phyloP scores from a whole-genome alignment of 2,113 vertebrate species.

The Engystomops pustulosus region DNA sequence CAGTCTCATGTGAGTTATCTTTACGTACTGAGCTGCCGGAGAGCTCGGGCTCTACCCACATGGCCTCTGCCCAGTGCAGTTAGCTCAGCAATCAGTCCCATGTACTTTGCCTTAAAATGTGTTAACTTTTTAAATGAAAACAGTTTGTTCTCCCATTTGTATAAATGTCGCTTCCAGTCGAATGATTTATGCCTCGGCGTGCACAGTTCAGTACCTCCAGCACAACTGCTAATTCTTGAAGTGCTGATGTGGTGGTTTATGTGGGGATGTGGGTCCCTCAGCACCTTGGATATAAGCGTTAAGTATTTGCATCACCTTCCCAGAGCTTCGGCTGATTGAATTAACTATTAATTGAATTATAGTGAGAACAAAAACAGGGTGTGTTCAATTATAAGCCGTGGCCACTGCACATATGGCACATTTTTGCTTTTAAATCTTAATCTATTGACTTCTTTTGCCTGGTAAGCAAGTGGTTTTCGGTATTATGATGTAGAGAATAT shows the following conservation, averaged over 20 bases:
- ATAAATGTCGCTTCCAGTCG: conserved; percentile 43
- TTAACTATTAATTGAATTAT: conserved; percentile 34
- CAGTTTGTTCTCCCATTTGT: conserved; percentile 59
- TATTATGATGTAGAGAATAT: no score
- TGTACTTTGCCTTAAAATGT: conserved; percentile 49
- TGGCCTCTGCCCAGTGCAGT: conserved; percentile 27
- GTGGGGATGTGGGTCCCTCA: conserved; percentile 61
- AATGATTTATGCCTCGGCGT: conserved; percentile 51
- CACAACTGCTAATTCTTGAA: conserved; percentile 43
- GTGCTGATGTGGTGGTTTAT: conserved; percentile 61
- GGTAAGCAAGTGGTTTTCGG: no score
- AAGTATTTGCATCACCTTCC: conserved; percentile 64
- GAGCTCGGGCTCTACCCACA: background rate
- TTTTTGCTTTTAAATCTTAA: background rate
- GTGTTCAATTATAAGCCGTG: background rate
- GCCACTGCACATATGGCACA: no score
- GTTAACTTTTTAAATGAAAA: conserved; percentile 53
- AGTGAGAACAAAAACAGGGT: conserved; percentile 5
- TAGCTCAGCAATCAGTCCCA: conserved; percentile 30
- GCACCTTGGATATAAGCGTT: conserved; percentile 49
- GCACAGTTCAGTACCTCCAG: conserved; percentile 41
- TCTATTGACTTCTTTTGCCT: background rate
- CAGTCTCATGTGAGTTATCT: conserved; percentile 11
- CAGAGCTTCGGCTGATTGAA: background rate
- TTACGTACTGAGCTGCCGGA: background rate